phyloP scores from a whole-genome alignment of 1,140 invertebrate species.

The Drosophila murphyi region DNA sequence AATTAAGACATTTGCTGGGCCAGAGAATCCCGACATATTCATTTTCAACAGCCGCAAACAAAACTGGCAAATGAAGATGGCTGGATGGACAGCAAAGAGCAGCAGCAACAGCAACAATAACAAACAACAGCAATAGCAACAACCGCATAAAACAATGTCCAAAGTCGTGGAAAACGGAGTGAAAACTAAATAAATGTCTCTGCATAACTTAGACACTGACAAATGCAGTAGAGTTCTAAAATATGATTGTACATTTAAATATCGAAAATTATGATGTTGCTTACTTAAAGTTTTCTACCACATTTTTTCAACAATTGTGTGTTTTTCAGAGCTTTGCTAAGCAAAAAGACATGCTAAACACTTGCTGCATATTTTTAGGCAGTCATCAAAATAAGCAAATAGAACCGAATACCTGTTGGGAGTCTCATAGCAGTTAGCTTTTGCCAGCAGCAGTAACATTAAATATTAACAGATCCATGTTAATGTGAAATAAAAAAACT shows the following conservation, averaged over 20 bases:
- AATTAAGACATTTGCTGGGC: constrained; percentile 78
- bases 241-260: background rate
- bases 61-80: constrained; percentile 64
- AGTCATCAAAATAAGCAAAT: background rate
- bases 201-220: constrained; percentile 39
- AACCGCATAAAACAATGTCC: constrained; percentile 36
- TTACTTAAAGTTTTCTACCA: background rate
- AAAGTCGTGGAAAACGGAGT: constrained; percentile 66
- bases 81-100: constrained; percentile 48
- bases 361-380: constrained; percentile 15
- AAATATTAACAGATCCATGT: background rate
- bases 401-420: too few relatives aligned
- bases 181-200: constrained; percentile 72
- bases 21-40: constrained; percentile 72
- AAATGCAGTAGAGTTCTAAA: constrained; percentile 14
- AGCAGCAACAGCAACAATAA: constrained; percentile 33
- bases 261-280: background rate
- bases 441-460: background rate
- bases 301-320: background rate
- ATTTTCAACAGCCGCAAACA: constrained; percentile 70
- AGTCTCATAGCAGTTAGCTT: constrained; percentile 7
- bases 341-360: background rate
- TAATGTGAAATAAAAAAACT: background rate
- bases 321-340: background rate
- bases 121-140: constrained; percentile 13